phyloP scores from a whole-genome alignment of 2,113 vertebrate species.

The Gallinago jamesoni region DNA sequence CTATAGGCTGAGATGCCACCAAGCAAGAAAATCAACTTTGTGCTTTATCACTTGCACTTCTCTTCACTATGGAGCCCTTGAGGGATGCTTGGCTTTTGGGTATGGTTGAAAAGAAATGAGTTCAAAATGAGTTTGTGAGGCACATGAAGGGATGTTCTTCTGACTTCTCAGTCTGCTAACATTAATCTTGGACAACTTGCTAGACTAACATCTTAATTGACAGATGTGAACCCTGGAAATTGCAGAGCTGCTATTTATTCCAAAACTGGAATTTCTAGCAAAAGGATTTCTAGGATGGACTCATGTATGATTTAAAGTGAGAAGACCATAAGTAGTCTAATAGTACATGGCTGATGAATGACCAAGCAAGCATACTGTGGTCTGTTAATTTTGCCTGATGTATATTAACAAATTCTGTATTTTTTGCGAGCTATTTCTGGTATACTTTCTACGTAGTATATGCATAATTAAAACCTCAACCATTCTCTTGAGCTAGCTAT shows the following conservation, averaged over 20 bases:
- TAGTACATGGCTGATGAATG: not conserved
- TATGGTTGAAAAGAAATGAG: not conserved
- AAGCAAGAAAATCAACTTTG: not conserved
- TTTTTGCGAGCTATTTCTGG: not conserved
- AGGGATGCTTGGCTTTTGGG: not conserved
- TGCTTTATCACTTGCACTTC: not conserved
- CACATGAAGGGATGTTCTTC: not conserved
- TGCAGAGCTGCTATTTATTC: not conserved
- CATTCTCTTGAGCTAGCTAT: not conserved
- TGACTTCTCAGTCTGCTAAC: not conserved
- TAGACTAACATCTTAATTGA: not conserved
- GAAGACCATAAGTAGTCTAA: not conserved
- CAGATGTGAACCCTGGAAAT: not conserved
- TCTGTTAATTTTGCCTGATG: constrained; percentile 14
- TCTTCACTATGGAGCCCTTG: not conserved
- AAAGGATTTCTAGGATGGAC: not conserved
- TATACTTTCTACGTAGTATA: not conserved
- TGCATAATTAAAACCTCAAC: not conserved
- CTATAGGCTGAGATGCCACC: not conserved
- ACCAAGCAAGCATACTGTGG: not conserved
- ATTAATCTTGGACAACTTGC: not conserved
- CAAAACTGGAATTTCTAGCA: not conserved
- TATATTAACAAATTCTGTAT: not conserved
- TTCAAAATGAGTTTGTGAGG: not conserved
- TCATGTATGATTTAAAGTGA: not conserved